Conservation (phyloP, 2,113 vertebrate species). For the Aleadryas rufinucha region DNA sequence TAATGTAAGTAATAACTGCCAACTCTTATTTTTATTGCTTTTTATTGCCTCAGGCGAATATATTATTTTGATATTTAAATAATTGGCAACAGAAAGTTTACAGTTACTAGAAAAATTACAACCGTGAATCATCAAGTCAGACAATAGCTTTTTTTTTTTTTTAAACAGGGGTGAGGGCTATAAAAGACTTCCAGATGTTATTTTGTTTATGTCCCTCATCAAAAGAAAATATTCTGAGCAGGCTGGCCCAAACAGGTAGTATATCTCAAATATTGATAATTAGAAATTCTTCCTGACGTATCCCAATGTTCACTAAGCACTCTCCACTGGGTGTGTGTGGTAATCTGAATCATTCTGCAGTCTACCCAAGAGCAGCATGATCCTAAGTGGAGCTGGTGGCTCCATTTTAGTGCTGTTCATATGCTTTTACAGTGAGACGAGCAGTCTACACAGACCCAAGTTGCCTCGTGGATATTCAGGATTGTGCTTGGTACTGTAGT, state of each 20-base stretch:
- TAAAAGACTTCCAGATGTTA: background rate
- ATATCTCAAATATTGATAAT: background rate
- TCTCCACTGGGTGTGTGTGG: background rate
- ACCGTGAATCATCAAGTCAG: background rate
- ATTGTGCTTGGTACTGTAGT: background rate
- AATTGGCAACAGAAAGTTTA: constrained; percentile 10
- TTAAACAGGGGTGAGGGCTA: background rate
- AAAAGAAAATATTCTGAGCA: background rate
- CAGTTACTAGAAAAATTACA: constrained; percentile 14
- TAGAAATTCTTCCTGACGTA: background rate
- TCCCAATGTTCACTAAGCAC: background rate
- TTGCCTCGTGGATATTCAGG: background rate
- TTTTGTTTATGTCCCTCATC: background rate
- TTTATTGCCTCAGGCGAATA: background rate
- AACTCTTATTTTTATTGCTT: constrained; percentile 1
- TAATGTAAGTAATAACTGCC: background rate
- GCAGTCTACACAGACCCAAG: background rate
- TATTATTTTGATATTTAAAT: constrained; percentile 34
- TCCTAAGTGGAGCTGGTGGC: background rate
- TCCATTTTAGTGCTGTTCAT: background rate
- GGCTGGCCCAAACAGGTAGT: background rate
- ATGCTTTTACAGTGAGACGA: background rate
- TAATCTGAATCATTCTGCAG: background rate
- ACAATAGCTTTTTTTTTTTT: background rate
- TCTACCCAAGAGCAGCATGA: background rate